Base-by-base conservation (phyloP, 1,140 invertebrate genomes). In the Ctenoplectra terminalis region DNA sequence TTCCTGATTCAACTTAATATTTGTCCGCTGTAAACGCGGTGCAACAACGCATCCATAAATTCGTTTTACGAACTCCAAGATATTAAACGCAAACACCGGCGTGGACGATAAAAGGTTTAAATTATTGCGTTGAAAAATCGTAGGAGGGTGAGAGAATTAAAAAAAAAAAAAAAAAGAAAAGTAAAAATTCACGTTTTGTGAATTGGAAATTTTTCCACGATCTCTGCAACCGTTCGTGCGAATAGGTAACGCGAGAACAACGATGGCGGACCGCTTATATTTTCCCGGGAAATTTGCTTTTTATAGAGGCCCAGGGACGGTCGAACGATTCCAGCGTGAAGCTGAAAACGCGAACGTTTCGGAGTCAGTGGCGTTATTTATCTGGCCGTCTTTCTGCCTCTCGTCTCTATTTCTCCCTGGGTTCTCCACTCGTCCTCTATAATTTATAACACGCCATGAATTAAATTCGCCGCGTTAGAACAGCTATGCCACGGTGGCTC, bases 371-470 rank as follows among this genome's bases (percentile, higher is more conserved):
- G 11, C 48, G 40, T 63, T 80, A 13, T 72, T 61, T 75, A 43
- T 67, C 60, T 31, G 20, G 2, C 20, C 6, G 46, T 40, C 34
- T 63, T 46, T 70, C n/a, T 1, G 8, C 13, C 34, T 23, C 50
- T 43, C 20, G 37, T 43, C 31, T 50, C 73, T 75, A 61, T 75
- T 63, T 64, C 60, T 9, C n/a, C 2, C 40, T 7, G 34, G 40
- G n/a, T n/a, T 40, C 8, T 23, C 5, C 46, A 20, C 23, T 29
- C 23, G 4, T 13, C 9, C 34, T 23, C 20, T 23, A 17, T 46
- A 43, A 64, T 74, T 80, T 80, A 72, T 64, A 79, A 50, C 56
- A 15, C 52, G 61, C 40, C 50, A 31, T 34, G 63, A 31, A 67
- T 76, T 64, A 66, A 23, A 60, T 73, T 61, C 48, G 20, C 48